Evolutionary conservation across 2,888 invertebrate genomes (phyloP).

Genomic region (Tiphia femorata): DNA sequence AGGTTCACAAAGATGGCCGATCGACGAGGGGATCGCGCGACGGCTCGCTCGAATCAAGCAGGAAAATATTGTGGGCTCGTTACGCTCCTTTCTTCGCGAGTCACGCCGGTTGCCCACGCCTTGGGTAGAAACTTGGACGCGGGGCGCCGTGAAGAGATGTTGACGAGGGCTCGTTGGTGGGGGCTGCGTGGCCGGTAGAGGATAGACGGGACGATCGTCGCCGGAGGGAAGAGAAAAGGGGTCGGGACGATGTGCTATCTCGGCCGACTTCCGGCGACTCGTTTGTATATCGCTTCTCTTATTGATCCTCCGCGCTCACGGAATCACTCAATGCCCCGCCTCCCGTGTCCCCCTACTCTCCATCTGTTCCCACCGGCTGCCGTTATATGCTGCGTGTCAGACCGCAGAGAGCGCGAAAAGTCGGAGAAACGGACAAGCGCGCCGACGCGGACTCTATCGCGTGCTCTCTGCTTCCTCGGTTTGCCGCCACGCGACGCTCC

Average conservation of each 20-base stretch:
- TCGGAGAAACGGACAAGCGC: conserved; percentile 36
- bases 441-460: conserved; percentile 31
- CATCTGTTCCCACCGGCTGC: no score
- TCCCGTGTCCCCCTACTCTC: conserved; percentile 21
- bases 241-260: conserved; percentile 52
- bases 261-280: conserved; percentile 58
- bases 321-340: conserved; percentile 28
- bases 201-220: conserved; percentile 1
- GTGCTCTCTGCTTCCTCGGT: conserved; percentile 11
- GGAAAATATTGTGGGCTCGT: conserved; percentile 41
- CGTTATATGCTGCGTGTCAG: conserved; percentile 36
- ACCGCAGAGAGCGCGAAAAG: conserved; percentile 46
- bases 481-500: conserved; percentile 15
- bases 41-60: conserved; percentile 30
- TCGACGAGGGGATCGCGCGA: conserved; percentile 1
- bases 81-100: conserved; percentile 46
- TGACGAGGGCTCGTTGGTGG: no score
- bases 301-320: conserved; percentile 56
- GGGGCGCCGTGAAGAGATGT: no score
- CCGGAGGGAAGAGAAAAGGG: conserved; percentile 10
- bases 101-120: conserved; percentile 56
- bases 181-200: conserved; percentile 10
- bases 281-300: conserved; percentile 60
- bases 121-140: conserved; percentile 31
- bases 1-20: conserved; percentile 21